Conservation (phyloP, 2,797 vertebrate genomes). For the Lycodopsis pacificus region DNA sequence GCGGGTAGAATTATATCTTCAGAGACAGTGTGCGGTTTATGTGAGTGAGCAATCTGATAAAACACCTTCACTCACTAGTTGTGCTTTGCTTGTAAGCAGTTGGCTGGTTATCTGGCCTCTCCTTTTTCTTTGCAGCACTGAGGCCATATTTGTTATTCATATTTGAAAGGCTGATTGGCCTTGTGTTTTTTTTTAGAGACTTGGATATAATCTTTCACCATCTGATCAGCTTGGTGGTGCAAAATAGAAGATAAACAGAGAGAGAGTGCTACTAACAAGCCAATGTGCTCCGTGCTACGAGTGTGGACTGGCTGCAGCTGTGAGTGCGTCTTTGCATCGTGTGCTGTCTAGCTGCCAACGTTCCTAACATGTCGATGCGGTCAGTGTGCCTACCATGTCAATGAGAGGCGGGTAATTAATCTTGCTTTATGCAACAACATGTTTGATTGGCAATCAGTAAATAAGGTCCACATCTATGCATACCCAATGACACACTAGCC, state of each 20-base stretch:
- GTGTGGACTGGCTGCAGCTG: not conserved
- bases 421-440: slow-evolving; percentile 15
- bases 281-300: not conserved
- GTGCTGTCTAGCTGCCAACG: slow-evolving; percentile 7
- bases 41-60: slow-evolving; percentile 38
- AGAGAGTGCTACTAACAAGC: not conserved
- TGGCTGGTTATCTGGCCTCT: not conserved
- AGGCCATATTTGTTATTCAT: slow-evolving; percentile 16
- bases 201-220: slow-evolving; percentile 4
- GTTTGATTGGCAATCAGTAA: slow-evolving; percentile 22
- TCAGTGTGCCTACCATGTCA: not conserved
- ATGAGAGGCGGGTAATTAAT: slow-evolving; percentile 1
- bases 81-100: slow-evolving; percentile 23
- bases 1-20: slow-evolving; percentile 61
- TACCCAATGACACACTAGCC: slow-evolving; percentile 8
- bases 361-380: not conserved
- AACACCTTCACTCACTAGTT: slow-evolving; percentile 31
- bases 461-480: slow-evolving; percentile 11
- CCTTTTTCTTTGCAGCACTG: slow-evolving; percentile 10
- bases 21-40: slow-evolving; percentile 34
- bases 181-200: not conserved
- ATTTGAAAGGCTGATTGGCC: not conserved
- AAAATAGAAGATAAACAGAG: not conserved
- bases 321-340: not conserved
- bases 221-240: slow-evolving; percentile 8